Conservation (phyloP, 2,113 vertebrate genomes). For the Centrocercus urophasianus region DNA sequence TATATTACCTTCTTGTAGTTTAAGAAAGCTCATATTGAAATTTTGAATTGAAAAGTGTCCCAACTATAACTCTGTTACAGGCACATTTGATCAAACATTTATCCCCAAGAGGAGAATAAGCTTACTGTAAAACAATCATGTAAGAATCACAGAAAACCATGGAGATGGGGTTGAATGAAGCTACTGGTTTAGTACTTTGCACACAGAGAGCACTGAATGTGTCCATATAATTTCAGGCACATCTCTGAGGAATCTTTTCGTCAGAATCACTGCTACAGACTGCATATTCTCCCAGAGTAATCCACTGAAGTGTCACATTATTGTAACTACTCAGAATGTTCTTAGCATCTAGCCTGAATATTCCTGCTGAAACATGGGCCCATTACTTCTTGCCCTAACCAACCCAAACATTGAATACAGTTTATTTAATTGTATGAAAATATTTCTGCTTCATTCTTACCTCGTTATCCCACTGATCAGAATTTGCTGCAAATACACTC, state of each 20-base stretch:
- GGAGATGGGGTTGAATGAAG: neutral
- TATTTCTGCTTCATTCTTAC: neutral
- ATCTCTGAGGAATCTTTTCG: neutral
- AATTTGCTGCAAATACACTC: neutral
- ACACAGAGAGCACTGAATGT: neutral
- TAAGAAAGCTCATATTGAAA: neutral
- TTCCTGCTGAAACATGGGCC: neutral
- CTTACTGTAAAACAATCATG: neutral
- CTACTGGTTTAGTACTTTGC: neutral
- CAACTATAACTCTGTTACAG: neutral
- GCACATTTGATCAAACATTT: neutral
- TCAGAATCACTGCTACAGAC: neutral
- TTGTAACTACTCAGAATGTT: neutral
- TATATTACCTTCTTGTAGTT: neutral
- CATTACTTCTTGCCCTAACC: neutral
- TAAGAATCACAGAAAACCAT: neutral
- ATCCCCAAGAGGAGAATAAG: neutral
- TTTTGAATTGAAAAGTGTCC: neutral
- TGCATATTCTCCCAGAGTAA: neutral
- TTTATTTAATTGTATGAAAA: neutral
- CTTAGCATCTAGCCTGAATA: neutral
- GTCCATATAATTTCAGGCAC: neutral
- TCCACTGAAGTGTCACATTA: neutral
- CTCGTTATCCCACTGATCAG: neutral
- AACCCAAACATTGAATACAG: neutral